Evolutionary conservation across 2,888 invertebrate species (phyloP).

Genomic region (Chrysodeixis includens): DNA sequence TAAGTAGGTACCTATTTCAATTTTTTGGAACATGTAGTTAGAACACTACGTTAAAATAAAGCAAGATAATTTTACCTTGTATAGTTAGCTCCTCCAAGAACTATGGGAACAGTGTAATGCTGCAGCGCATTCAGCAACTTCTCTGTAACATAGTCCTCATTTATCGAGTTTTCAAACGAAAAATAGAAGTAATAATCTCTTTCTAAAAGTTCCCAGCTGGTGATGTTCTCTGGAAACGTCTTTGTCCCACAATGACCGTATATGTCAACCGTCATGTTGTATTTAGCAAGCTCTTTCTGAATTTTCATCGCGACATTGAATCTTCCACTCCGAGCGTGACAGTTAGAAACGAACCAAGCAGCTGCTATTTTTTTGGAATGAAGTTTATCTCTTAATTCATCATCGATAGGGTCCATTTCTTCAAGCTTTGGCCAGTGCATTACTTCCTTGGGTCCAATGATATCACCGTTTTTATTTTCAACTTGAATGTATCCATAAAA

Average conservation of each 20-base stretch:
- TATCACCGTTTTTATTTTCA: slow-evolving; percentile 56
- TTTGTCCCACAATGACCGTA: slow-evolving; percentile 69
- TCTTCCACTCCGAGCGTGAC: slow-evolving; percentile 61
- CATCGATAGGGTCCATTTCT: slow-evolving; percentile 64
- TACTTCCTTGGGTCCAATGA: slow-evolving; percentile 64
- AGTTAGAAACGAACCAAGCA: slow-evolving; percentile 77
- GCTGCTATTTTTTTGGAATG: slow-evolving; percentile 67
- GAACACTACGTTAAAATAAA: too few species aligned
- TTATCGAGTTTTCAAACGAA: slow-evolving; percentile 76
- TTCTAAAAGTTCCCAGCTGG: slow-evolving; percentile 63
- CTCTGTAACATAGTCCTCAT: slow-evolving; percentile 79
- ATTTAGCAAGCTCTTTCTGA: slow-evolving; percentile 55
- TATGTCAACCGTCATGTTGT: slow-evolving; percentile 66
- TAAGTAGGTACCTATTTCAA: too few species aligned
- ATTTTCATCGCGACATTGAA: slow-evolving; percentile 59
- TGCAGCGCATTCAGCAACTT: slow-evolving; percentile 72
- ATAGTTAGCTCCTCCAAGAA: slow-evolving; percentile 80
- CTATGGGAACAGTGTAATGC: slow-evolving; percentile 74
- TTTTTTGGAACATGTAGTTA: neutral
- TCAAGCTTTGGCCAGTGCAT: slow-evolving; percentile 67
- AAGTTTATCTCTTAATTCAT: slow-evolving; percentile 61
- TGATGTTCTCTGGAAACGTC: slow-evolving; percentile 56
- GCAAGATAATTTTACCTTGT: slow-evolving; percentile 65
- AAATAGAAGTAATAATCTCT: slow-evolving; percentile 76
- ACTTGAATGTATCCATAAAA: slow-evolving; percentile 67